A percentile compares a stretch with the other conserved stretches of the same genome.
These are phyloP conservation scores for Iselma pallidipennis DNA, from an alignment of 2,888 invertebrate species.

Conservation along the genomic window DNA sequence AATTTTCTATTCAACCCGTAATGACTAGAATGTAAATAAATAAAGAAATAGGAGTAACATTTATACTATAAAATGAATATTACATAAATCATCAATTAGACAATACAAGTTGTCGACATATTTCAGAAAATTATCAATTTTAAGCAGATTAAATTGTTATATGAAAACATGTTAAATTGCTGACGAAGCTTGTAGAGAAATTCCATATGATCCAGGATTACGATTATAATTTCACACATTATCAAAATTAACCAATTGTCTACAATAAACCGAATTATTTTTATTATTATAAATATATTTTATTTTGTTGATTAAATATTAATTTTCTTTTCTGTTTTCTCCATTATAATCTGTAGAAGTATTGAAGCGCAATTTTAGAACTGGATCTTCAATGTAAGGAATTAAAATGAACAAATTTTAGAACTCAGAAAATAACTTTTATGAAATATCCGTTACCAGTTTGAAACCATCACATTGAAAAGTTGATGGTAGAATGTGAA, in stretches of 20 bases:
- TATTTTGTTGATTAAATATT: neutral
- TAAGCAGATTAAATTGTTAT: constrained; percentile 10
- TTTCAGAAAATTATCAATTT: neutral
- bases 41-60: no score
- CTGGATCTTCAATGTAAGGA: neutral
- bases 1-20: no score
- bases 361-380: neutral
- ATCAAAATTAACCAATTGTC: constrained; percentile 7
- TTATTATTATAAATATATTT: no score
- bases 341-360: neutral
- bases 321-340: neutral
- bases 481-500: neutral
- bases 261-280: no score
- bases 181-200: neutral
- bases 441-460: constrained; percentile 15
- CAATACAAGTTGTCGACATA: no score
- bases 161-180: constrained; percentile 10
- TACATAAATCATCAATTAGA: no score
- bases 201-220: constrained; percentile 7
- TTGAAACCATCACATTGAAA: constrained; percentile 4
- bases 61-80: no score
- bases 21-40: no score
- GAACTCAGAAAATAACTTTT: constrained; percentile 12
- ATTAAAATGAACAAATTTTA: neutral
- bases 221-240: constrained; percentile 8